A percentile compares a stretch with the other conserved stretches of the same genome.
These are phyloP conservation scores for Trichomalopsis sarcophagae DNA, from an alignment of 1,140 invertebrate species.

Conservation along the genomic window DNA sequence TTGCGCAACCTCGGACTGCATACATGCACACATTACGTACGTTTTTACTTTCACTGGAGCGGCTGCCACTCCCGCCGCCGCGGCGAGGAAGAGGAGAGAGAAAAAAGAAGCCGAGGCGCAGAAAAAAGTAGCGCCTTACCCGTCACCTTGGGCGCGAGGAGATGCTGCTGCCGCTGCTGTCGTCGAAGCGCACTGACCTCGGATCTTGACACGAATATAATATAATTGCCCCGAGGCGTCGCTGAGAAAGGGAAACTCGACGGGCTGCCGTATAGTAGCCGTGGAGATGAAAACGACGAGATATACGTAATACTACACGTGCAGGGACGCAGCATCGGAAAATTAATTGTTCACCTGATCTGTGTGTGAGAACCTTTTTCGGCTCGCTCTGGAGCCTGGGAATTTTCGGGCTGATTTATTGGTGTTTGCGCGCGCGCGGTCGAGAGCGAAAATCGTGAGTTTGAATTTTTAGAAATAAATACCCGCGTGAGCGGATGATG, in stretches of 20 bases:
- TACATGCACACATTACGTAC: not conserved
- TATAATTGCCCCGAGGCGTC: not conserved
- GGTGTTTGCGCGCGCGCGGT: no score
- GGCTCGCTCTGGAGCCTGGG: not conserved
- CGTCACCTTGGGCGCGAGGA: not conserved
- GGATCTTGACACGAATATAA: slow-evolving; percentile 41
- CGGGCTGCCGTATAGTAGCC: not conserved
- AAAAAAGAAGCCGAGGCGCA: not conserved
- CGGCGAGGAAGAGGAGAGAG: not conserved
- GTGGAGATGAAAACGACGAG: slow-evolving; percentile 5
- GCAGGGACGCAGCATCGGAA: not conserved
- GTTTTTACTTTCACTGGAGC: slow-evolving; percentile 20
- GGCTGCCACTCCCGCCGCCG: not conserved
- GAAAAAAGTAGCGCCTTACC: not conserved
- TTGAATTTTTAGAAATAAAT: no score
- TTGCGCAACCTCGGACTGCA: slow-evolving; percentile 20
- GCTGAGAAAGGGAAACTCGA: slow-evolving; percentile 26
- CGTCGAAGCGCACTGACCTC: slow-evolving; percentile 24
- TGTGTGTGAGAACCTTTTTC: not conserved
- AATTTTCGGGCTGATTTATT: not conserved
- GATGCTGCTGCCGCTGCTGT: not conserved
- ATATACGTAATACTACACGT: not conserved
- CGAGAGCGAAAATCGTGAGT: no score
- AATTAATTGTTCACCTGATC: not conserved
- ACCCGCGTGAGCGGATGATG: no score